Base-by-base conservation (phyloP, 2,113 vertebrate species). In the Ciconia stormi region DNA sequence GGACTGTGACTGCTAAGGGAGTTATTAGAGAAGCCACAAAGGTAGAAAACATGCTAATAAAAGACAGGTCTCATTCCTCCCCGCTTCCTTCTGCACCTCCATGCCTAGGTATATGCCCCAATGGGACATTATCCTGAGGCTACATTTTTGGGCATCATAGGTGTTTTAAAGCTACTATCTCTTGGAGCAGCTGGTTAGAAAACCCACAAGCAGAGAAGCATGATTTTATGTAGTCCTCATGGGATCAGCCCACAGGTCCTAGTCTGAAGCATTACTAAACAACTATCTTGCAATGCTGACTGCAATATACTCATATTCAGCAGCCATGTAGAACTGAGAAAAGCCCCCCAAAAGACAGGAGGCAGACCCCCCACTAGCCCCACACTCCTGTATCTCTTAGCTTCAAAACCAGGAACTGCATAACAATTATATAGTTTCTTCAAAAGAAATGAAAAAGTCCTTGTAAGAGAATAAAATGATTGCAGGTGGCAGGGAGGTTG, bases 251-350 rank as follows among this genome's bases (percentile, higher is more conserved):
- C 62, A 63, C 16, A 65, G 6, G 15, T 82, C 50, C 25, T 82
- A 66, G 55, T 58, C 59, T 85, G 70, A 83, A 80, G 26, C 42
- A 22, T 74, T 88, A 88, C 79, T 62, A 88, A 93, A 66, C 69
- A 90, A 44, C 36, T 10, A 8, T 42, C 53, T 81, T 87, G 58
- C 55, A 72, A 89, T 38, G 8, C 44, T 85, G 61, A 82, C 76
- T 90, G 53, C 36, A 80, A 85, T 50, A 63, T 44, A 67, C 26
- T 86, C 58, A 16, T 50, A 69, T 81, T 65, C 66, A 89, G 20
- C 61, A 94, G 62, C 62, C 38, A 46, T 4, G 17, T 11, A 90
- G 91, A 94, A 82, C n/a, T 44, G 19, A 61, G 18, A 56, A 76
- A 92, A 84, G 8, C 9, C 13, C 36, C 46, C 13, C 23, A 53